Conservation (phyloP, 2,113 vertebrate genomes). For the Apteryx owenii region DNA sequence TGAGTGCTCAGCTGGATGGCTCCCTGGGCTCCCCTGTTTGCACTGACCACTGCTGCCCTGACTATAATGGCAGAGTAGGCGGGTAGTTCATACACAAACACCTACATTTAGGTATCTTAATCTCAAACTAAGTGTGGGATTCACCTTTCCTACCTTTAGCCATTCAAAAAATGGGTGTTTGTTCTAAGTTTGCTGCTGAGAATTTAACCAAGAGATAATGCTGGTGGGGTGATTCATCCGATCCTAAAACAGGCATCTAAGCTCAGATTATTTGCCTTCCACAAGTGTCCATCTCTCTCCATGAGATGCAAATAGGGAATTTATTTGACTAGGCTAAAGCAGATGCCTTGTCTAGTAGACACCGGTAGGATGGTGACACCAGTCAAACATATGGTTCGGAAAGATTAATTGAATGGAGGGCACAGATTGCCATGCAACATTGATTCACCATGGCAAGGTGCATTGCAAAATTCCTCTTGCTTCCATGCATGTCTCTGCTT, state of each 20-base stretch:
- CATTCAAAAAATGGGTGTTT: no score
- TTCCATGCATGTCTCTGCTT: neutral
- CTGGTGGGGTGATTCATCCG: no score
- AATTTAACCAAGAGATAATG: no score
- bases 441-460: rapidly evolving
- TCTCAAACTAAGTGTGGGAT: no score
- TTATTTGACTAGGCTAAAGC: neutral
- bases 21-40: neutral
- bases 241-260: no score
- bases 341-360: neutral
- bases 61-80: neutral
- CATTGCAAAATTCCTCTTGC: neutral
- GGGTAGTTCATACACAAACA: neutral
- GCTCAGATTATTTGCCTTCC: no score
- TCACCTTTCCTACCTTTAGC: no score
- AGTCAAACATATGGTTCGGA: neutral
- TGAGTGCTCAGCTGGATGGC: neutral
- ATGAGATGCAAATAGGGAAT: neutral
- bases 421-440: neutral
- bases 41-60: neutral
- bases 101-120: no score
- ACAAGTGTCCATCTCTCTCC: neutral
- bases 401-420: neutral
- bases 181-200: no score
- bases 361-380: neutral